Percentiles rank a stretch among this genome's conserved stretches.
These are phyloP conservation scores for Cyaniris semiargus DNA, from an alignment of 2,888 invertebrate species.

Conservation along the genomic window DNA sequence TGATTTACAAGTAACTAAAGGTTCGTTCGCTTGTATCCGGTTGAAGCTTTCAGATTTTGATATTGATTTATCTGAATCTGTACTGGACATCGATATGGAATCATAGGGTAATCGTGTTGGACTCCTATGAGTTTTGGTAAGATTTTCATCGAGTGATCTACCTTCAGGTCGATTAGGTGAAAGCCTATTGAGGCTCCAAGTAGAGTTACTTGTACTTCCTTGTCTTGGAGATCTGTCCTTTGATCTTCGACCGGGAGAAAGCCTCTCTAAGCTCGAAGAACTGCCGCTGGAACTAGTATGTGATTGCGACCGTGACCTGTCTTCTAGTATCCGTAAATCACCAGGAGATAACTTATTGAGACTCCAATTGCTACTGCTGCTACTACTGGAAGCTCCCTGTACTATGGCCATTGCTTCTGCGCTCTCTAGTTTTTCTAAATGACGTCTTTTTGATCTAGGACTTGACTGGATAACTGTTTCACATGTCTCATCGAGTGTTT, in stretches of 20 bases:
- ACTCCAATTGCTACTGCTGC: conserved; percentile 78
- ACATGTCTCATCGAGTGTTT: conserved; percentile 84
- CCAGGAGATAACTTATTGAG: conserved; percentile 76
- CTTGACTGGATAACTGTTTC: conserved; percentile 84
- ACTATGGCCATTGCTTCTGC: conserved; percentile 70
- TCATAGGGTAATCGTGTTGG: conserved; percentile 74
- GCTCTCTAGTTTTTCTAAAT: conserved; percentile 75
- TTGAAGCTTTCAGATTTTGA: conserved; percentile 78
- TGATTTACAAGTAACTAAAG: conserved; percentile 74
- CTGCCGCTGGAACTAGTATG: conserved; percentile 78
- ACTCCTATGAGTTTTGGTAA: conserved; percentile 70
- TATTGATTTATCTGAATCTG: conserved; percentile 76
- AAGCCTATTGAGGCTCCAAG: conserved; percentile 74
- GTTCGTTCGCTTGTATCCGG: conserved; percentile 74
- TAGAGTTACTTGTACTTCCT: conserved; percentile 75
- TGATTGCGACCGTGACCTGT: conserved; percentile 71
- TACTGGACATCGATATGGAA: conserved; percentile 74
- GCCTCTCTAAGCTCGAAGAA: conserved; percentile 73
- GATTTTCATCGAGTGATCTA: conserved; percentile 71
- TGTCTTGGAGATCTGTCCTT: conserved; percentile 76
- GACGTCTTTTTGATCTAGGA: conserved; percentile 76
- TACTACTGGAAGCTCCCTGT: conserved; percentile 74
- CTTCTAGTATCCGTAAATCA: conserved; percentile 73
- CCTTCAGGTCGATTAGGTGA: conserved; percentile 76
- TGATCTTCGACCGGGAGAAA: conserved; percentile 73